Evolutionary conservation across 2,888 invertebrate species (phyloP), one percentile per base, ranked within the genome.

Genomic region (Dugesia japonica): DNA sequence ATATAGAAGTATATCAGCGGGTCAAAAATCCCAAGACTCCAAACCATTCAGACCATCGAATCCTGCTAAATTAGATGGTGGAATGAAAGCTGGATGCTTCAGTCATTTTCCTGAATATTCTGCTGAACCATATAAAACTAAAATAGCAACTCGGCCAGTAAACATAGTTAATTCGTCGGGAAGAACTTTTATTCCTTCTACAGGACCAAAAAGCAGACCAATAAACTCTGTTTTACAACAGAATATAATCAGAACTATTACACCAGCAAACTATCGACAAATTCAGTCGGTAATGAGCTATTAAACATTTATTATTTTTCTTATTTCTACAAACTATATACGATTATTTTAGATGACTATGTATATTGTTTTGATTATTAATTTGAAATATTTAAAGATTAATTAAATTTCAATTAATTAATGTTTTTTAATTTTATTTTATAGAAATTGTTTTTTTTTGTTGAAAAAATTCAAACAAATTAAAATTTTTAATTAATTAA

Each of bases 41-140:
- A 82, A 82, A 78, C 82, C 84, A 77, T 85, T 85, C 79, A 83
- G 82, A 80, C 84, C 83, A 26, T 83, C 83, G 76, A 82, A 82
- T 73, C 83, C 84, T 28, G 82, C 82, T 28, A 84, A 84, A 80
- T 80, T 79, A 80, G 81, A 82, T 79, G 84, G 81, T 77, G 84
- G 84, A 31, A 80, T 81, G 79, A 83, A 83, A 79, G 81, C 82
- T 73, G 85, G 85, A 28, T 84, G 84, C 75, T 84, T 85, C 80
- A 83, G 83, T 77, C 81, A 81, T 1, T 85, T 84, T 79, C 85
- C 85, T n/a, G 80, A 81, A 0, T 83, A 85, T 78, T 83, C 83
- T 17, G 80, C 79, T 17, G 83, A 81, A 77, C 38, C 76, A n/a
- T 79, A 81, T 27, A 81, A 81, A 74, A 76, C 81, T 28, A 79